A percentile compares a stretch with the other conserved stretches of the same genome.
phyloP scores from a whole-genome alignment of 2,888 invertebrate species.

The Meta bourneti region DNA sequence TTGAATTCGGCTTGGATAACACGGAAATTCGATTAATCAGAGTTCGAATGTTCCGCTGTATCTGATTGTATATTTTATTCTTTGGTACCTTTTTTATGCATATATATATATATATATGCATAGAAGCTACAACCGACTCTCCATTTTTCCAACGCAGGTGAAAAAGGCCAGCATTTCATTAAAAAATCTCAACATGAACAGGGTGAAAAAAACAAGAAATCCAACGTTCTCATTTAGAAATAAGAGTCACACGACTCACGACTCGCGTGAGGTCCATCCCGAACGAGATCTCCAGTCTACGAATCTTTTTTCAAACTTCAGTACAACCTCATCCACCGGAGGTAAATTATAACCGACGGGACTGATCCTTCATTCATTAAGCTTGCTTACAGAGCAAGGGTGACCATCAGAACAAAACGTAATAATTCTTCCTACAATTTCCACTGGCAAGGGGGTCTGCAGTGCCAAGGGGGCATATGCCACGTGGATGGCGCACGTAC shows the following conservation, averaged over 20 bases:
- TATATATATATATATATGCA: no score
- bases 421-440: conserved; percentile 25
- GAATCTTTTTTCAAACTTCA: background rate
- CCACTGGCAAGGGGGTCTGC: background rate
- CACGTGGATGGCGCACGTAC: conserved; percentile 70
- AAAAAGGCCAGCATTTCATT: no score
- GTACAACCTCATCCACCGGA: background rate
- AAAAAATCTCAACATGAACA: no score
- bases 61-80: no score
- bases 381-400: background rate
- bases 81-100: no score
- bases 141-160: no score
- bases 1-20: no score
- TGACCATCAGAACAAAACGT: conserved; percentile 30
- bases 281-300: background rate
- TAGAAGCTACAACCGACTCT: no score
- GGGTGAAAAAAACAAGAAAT: background rate
- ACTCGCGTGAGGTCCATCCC: background rate
- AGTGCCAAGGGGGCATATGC: conserved; percentile 9
- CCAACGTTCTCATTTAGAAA: background rate
- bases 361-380: background rate
- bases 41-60: no score
- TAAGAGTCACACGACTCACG: background rate
- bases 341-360: conserved; percentile 11
- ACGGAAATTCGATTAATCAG: no score